Percentiles rank a stretch among this genome's conserved stretches.
Conservation (phyloP, 2,113 vertebrate genomes). For the Rhabdomys dilectus region DNA sequence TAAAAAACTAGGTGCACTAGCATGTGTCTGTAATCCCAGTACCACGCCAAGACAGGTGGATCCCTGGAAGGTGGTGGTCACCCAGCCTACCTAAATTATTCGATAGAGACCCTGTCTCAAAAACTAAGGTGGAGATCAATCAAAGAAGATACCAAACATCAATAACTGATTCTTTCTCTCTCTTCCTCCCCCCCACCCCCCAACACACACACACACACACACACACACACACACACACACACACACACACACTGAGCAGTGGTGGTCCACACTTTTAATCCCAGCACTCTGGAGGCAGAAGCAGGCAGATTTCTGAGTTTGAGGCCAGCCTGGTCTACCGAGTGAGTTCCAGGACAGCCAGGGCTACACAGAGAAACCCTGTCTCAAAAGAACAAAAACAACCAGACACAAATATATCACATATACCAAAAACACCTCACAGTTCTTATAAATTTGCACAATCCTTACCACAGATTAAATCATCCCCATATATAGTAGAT, state of each 20-base stretch:
- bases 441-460: not conserved
- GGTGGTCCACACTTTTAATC: no score
- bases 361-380: no score
- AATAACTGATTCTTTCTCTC: not conserved
- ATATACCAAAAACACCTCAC: not conserved
- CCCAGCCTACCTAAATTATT: not conserved
- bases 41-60: not conserved
- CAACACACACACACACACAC: no score
- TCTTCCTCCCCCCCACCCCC: no score
- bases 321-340: no score
- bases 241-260: not conserved
- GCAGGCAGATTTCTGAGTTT: no score
- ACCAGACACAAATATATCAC: not conserved
- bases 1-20: not conserved
- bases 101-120: not conserved
- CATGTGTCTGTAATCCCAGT: not conserved
- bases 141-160: not conserved
- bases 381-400: no score
- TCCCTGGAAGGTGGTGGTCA: not conserved
- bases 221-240: no score
- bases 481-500: not conserved
- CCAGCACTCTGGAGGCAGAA: no score
- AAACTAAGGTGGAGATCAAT: not conserved
- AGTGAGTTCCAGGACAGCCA: no score
- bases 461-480: not conserved